phyloP scores from a whole-genome alignment of 2,888 invertebrate species.

The Muschampia plurimacula region DNA sequence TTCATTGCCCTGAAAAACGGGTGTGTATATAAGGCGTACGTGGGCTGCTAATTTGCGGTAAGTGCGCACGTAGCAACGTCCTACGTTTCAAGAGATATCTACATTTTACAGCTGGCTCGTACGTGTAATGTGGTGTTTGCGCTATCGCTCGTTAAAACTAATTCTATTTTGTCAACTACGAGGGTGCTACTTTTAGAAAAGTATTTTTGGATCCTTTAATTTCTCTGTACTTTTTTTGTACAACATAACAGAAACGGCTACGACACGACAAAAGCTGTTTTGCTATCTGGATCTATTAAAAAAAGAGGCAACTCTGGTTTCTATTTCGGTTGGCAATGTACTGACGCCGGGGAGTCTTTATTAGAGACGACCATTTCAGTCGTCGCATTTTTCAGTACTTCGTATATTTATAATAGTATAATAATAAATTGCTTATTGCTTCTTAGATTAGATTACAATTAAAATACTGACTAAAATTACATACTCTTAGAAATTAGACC shows the following conservation, averaged over 20 bases:
- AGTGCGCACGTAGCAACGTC: slow-evolving; percentile 36
- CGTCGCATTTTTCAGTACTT: too few species aligned
- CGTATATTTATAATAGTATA: too few species aligned
- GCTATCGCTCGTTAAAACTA: slow-evolving; percentile 10
- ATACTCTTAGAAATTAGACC: too few species aligned
- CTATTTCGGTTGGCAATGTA: neutral
- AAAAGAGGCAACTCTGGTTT: neutral
- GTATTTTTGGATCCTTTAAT: neutral
- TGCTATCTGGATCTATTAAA: neutral
- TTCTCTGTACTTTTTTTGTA: too few species aligned
- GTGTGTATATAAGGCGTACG: slow-evolving; percentile 27
- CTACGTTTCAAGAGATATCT: slow-evolving; percentile 35
- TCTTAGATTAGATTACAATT: too few species aligned
- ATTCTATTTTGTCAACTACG: slow-evolving; percentile 3
- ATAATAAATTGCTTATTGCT: too few species aligned
- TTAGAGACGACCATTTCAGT: too few species aligned
- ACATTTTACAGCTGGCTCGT: slow-evolving; percentile 26
- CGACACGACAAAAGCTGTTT: neutral
- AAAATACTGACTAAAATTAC: too few species aligned
- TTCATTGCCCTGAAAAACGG: slow-evolving; percentile 24
- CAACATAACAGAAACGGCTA: neutral
- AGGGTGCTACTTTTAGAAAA: neutral
- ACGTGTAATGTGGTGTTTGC: slow-evolving; percentile 33
- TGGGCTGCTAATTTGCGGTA: slow-evolving; percentile 36
- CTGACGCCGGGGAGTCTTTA: neutral